Base-by-base conservation (phyloP, 1,140 invertebrate species). In the Drosophila sechellia region DNA sequence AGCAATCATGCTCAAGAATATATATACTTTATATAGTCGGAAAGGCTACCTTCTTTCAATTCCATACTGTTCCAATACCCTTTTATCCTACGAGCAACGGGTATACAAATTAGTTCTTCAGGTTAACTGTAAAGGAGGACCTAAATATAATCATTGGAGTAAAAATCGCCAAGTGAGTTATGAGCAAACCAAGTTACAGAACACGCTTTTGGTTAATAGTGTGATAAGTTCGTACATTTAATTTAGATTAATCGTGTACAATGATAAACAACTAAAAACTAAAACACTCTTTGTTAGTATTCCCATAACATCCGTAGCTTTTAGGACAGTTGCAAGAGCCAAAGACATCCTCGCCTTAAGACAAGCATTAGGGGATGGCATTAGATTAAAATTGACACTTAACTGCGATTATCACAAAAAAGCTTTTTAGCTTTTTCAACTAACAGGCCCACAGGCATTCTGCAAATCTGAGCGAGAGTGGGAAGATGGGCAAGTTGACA, bases 311-410 rank as follows among this genome's bases (percentile, higher is more conserved):
- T 17, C 45, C 10, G 3, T 12, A 3, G 10, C 5, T 57, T 42
- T 45, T 20, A 45, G 31, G 22, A 15, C 12, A 13, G 15, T 25
- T 20, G 5, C 6, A n/a, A 45, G 59, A 49, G 27, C 22, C 25
- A 70, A 27, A 66, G 12, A 22, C 37, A 42, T 5, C 11, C 13
- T 35, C 10, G 27, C 39, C 48, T 20, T 6, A 35, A 45, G 34
- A 37, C 12, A 12, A n/a, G 35, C 57, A 68, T 34, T 65, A 52
- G 48, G 56, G 25, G 53, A 63, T 58, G 57, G 27, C 59, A 50
- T 58, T 84, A 79, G 81, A 84, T 84, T 76, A 84, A 79, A 84
- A 85, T 61, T 84, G 80, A 84, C 80, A 84, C 81, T 84, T 85
- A 77, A 77, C 73, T 85, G 73, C 63, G 77, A 84, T 84, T 73